phyloP scores from a whole-genome alignment of 1,140 invertebrate species.

The Drosophila simulans region DNA sequence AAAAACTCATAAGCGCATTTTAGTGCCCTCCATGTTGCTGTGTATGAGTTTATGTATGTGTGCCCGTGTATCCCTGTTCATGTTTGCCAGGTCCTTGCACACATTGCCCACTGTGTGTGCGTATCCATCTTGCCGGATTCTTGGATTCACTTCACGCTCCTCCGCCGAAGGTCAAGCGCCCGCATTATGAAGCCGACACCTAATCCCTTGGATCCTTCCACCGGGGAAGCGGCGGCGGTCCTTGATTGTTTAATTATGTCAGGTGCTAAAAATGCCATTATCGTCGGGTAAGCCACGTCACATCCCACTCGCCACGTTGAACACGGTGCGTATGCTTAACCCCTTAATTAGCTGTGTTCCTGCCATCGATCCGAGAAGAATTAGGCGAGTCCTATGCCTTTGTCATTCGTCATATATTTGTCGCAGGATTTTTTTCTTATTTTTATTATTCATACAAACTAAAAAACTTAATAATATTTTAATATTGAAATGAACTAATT shows the following conservation, averaged over 20 bases:
- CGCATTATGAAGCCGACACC: conserved; percentile 69
- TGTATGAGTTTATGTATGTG: conserved; percentile 16
- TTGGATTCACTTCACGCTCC: conserved; percentile 39
- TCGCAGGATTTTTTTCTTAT: too few relatives aligned
- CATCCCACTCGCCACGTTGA: neutral
- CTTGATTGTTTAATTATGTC: conserved; percentile 78
- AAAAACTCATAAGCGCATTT: conserved; percentile 82
- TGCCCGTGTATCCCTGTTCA: conserved; percentile 6
- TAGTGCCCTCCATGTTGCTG: conserved; percentile 50
- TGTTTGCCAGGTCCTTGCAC: conserved; percentile 50
- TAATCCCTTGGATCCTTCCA: conserved; percentile 25
- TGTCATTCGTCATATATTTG: too few relatives aligned
- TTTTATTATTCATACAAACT: too few relatives aligned
- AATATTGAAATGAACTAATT: too few relatives aligned
- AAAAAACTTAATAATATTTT: too few relatives aligned
- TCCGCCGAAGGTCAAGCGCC: conserved; percentile 52
- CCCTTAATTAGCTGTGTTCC: conserved; percentile 3
- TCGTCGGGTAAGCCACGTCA: conserved; percentile 23
- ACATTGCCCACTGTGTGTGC: conserved; percentile 31
- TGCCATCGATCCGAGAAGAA: neutral
- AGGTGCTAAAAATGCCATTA: conserved; percentile 77
- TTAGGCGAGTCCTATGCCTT: too few relatives aligned
- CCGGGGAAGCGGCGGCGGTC: conserved; percentile 21
- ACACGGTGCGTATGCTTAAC: conserved; percentile 57
- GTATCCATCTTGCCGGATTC: conserved; percentile 33